Percentiles rank a stretch among this genome's conserved stretches.
These are phyloP conservation scores for Montipora sp. DNA, from an alignment of 64 coral and sea anemone genomes.

Conservation along the genomic window DNA sequence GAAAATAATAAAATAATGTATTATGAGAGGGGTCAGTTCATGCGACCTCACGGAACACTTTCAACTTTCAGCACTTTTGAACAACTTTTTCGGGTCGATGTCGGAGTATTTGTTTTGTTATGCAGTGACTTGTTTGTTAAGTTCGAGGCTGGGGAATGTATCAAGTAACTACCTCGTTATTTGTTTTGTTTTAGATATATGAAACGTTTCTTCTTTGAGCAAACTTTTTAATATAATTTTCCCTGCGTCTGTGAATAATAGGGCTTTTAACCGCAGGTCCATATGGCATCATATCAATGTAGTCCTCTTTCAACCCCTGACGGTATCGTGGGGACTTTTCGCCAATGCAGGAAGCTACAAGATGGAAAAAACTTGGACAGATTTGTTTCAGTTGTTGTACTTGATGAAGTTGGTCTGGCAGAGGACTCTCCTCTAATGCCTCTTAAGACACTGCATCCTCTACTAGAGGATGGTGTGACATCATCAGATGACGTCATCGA, in stretches of 20 bases:
- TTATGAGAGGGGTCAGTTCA: too few relatives aligned
- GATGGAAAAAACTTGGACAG: constrained; percentile 65
- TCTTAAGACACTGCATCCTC: constrained; percentile 79
- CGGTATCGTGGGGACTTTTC: constrained; percentile 75
- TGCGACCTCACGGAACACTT: too few relatives aligned
- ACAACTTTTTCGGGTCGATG: too few relatives aligned
- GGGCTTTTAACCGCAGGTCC: constrained; percentile 29
- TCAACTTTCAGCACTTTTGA: too few relatives aligned
- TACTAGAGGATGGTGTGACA: constrained; percentile 82
- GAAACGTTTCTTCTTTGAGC: too few relatives aligned
- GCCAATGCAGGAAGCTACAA: constrained; percentile 69
- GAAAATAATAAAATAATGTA: too few relatives aligned
- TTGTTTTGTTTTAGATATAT: too few relatives aligned
- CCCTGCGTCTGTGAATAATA: not conserved
- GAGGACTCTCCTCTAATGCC: constrained; percentile 90
- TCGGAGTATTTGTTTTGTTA: too few relatives aligned
- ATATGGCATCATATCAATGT: constrained; percentile 78
- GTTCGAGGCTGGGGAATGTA: too few relatives aligned
- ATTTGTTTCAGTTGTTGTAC: constrained; percentile 77
- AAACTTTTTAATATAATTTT: too few relatives aligned
- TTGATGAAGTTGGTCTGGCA: constrained; percentile 84
- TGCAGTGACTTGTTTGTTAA: too few relatives aligned
- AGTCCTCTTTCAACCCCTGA: constrained; percentile 85
- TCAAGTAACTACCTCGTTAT: too few relatives aligned
- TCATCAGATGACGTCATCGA: constrained; percentile 81